Percentiles rank a stretch among this genome's conserved stretches.
Conservation (phyloP, 2,113 vertebrate species). For the Microtus oregoni region DNA sequence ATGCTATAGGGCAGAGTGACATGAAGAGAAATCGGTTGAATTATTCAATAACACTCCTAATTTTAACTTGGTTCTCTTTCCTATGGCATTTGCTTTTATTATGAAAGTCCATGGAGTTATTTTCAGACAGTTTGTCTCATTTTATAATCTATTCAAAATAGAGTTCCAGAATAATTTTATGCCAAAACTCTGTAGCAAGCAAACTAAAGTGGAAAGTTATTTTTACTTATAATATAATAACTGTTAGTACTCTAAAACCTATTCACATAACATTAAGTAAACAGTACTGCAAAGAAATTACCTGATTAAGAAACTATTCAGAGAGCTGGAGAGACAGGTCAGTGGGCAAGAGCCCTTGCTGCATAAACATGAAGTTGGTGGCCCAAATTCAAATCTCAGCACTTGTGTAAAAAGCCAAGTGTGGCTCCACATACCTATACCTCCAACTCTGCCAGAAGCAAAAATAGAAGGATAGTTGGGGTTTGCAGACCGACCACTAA, state of each 20-base stretch:
- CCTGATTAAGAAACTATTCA: neutral
- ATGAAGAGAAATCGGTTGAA: conserved; percentile 45
- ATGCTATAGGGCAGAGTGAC: neutral
- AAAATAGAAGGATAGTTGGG: neutral
- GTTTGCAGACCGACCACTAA: no score
- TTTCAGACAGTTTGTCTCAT: conserved; percentile 49
- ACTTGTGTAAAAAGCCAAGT: neutral
- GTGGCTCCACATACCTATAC: neutral
- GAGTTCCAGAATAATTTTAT: conserved; percentile 48
- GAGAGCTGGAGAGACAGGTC: neutral
- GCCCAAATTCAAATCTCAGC: neutral
- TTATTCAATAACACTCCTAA: conserved; percentile 56
- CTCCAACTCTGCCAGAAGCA: neutral
- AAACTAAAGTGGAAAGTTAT: conserved; percentile 67
- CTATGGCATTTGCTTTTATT: conserved; percentile 43
- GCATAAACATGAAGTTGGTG: neutral
- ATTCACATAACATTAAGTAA: conserved; percentile 27
- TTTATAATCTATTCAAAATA: conserved; percentile 55
- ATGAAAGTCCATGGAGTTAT: neutral
- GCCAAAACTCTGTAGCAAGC: conserved; percentile 30
- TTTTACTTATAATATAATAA: conserved; percentile 53
- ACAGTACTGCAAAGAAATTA: conserved; percentile 32
- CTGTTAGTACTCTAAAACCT: conserved; percentile 43
- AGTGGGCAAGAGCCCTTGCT: neutral
- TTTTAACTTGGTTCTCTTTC: conserved; percentile 44